Base-by-base conservation (phyloP, 2,888 invertebrate genomes). In the Oxycera nigricornis region DNA sequence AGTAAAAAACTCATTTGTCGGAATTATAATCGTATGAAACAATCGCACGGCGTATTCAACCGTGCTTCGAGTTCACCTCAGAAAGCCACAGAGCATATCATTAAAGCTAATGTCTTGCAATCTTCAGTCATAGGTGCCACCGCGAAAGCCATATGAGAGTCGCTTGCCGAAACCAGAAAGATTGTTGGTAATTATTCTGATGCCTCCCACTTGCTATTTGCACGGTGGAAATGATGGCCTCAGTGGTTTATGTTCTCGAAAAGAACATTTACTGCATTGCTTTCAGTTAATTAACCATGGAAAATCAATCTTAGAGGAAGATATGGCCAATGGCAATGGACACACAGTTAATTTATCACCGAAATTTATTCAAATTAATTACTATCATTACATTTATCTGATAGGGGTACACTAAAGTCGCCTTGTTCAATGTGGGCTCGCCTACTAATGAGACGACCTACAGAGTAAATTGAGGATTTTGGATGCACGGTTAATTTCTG, bases 321-420 rank as follows among this genome's bases (percentile, higher is more conserved):
- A 9, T 6, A 24, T 24, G n/a, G 41, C 41, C 41, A 17, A 39
- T 65, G 24, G 65, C 24, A 65, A 65, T 65, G 65, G 41, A 14
- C 14, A 41, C n/a, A n/a, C 41, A 65, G 22, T 39, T 41, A 39
- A 65, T 65, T 41, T 65, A 65, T 30, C 41, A 28, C 65, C 41
- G 24, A 65, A 65, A 35, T 65, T 65, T 65, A 65, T 65, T 65
- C 20, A 65, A 65, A 65, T 65, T 65, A 65, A 65, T 65, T 65
- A 20, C 30, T 65, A 41, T 17, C 65, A 65, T 65, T 65, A 65
- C 2, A 14, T 7, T 14, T 3, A 20, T 3, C 11, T 24, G 55
- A 55, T 55, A 55, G 3, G 24, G 24, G 55, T 22, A 22, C 2
- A 22, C 3, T 55, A 24, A 55, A 17, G 24, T n/a, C 55, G 11